Percentiles rank a stretch among this genome's conserved stretches.
phyloP scores from a whole-genome alignment of 2,113 vertebrate genomes.

The Sphaerodactylus townsendi region DNA sequence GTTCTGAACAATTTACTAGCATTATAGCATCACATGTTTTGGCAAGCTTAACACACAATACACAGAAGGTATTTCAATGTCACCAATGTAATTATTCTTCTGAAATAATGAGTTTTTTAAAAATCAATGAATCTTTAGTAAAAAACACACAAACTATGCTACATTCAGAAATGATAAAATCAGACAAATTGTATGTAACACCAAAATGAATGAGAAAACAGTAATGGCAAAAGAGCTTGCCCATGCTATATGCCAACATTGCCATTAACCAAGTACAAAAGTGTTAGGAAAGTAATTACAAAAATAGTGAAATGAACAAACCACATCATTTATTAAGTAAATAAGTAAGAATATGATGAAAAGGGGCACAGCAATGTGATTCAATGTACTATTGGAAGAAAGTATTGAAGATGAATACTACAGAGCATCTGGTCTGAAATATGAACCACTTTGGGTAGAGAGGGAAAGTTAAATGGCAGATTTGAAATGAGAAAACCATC shows the following conservation, averaged over 20 bases:
- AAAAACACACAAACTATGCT: background rate
- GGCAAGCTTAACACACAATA: background rate
- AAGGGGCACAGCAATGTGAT: background rate
- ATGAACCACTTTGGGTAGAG: background rate
- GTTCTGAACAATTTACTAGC: constrained; percentile 3
- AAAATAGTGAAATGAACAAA: constrained; percentile 23
- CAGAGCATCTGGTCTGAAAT: constrained; percentile 33
- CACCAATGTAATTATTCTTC: background rate
- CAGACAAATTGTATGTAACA: background rate
- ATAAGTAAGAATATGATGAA: constrained; percentile 7
- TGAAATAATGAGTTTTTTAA: background rate
- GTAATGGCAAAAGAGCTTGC: background rate
- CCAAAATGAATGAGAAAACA: background rate
- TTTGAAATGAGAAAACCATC: constrained; percentile 24
- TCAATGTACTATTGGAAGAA: constrained; percentile 27
- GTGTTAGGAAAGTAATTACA: background rate
- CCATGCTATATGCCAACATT: background rate
- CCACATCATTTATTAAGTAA: background rate
- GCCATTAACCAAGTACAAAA: background rate
- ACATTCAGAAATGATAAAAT: background rate
- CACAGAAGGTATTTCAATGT: background rate
- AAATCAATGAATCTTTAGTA: too few relatives aligned
- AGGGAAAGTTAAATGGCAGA: constrained; percentile 6
- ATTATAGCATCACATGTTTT: background rate
- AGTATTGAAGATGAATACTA: constrained; percentile 24